phyloP scores from a whole-genome alignment of 2,113 vertebrate genomes.

The Gila orcuttii region DNA sequence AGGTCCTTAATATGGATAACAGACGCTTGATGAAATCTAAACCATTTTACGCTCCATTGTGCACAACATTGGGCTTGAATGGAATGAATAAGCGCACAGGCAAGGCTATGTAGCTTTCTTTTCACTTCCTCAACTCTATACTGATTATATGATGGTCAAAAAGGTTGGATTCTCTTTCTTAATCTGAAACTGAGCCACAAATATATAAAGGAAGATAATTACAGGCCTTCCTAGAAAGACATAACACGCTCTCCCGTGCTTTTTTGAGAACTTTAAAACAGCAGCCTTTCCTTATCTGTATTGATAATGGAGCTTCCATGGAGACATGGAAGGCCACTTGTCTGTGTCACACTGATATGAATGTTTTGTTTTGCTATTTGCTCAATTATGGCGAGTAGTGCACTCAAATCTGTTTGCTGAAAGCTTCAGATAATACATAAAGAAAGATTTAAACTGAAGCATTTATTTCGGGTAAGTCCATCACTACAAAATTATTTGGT shows the following conservation, averaged over 20 bases:
- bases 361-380: slow-evolving; percentile 28
- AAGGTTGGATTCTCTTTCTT: not conserved
- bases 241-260: slow-evolving; percentile 6
- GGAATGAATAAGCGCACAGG: slow-evolving; percentile 44
- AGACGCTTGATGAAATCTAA: slow-evolving; percentile 54
- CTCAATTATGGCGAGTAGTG: slow-evolving; percentile 3
- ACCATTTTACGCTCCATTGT: slow-evolving; percentile 55
- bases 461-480: not conserved
- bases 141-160: not conserved
- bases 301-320: slow-evolving; percentile 40
- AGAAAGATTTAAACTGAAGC: not conserved
- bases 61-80: slow-evolving; percentile 46
- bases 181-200: slow-evolving; percentile 6
- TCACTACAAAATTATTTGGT: not conserved
- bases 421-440: slow-evolving; percentile 7
- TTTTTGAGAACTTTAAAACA: slow-evolving; percentile 16
- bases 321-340: slow-evolving; percentile 36
- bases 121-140: not conserved
- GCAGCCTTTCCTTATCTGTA: slow-evolving; percentile 42
- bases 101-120: slow-evolving; percentile 13
- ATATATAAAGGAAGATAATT: not conserved
- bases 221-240: slow-evolving; percentile 17
- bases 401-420: slow-evolving; percentile 14
- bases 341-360: slow-evolving; percentile 49
- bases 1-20: slow-evolving; percentile 54